These are phyloP conservation scores for Coenonympha arcania DNA, from an alignment of 2,888 invertebrate species.

Conservation along the genomic window DNA sequence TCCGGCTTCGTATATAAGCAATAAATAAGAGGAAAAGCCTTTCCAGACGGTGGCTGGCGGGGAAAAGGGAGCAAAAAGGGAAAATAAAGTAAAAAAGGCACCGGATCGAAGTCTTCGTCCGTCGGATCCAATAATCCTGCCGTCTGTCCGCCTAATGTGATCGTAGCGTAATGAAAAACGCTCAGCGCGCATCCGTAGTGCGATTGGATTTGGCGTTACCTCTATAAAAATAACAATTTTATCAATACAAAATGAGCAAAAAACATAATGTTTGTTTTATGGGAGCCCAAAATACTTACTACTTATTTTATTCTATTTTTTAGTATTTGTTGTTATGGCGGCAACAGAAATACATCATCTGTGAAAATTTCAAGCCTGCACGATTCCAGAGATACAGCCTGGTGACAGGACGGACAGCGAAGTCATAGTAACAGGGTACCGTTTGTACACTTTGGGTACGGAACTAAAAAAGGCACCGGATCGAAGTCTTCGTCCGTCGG, in stretches of 20 bases:
- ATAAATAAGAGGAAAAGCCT: slow-evolving; percentile 74
- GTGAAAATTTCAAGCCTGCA: too few species aligned
- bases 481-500: slow-evolving; percentile 73
- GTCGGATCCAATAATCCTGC: slow-evolving; percentile 73
- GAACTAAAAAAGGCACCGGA: slow-evolving; percentile 65
- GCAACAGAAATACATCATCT: too few species aligned
- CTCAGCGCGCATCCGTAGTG: slow-evolving; percentile 42
- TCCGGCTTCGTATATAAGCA: slow-evolving; percentile 72
- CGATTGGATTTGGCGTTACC: slow-evolving; percentile 3
- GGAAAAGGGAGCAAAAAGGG: slow-evolving; percentile 38
- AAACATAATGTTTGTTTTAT: too few species aligned
- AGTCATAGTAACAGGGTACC: too few species aligned
- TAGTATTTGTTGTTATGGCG: too few species aligned
- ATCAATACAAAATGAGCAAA: too few species aligned
- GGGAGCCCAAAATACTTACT: too few species aligned
- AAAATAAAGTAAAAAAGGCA: slow-evolving; percentile 61
- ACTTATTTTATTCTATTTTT: too few species aligned
- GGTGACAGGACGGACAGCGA: too few species aligned
- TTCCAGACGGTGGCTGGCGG: slow-evolving; percentile 63
- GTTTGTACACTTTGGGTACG: too few species aligned
- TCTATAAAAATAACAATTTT: neutral
- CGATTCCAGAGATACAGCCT: too few species aligned
- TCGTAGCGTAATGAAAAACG: slow-evolving; percentile 73
- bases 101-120: slow-evolving; percentile 72
- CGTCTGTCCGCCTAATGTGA: slow-evolving; percentile 74